These are phyloP conservation scores for Penaeus japonicus DNA, from an alignment of 1,140 invertebrate species.

Conservation along the genomic window DNA sequence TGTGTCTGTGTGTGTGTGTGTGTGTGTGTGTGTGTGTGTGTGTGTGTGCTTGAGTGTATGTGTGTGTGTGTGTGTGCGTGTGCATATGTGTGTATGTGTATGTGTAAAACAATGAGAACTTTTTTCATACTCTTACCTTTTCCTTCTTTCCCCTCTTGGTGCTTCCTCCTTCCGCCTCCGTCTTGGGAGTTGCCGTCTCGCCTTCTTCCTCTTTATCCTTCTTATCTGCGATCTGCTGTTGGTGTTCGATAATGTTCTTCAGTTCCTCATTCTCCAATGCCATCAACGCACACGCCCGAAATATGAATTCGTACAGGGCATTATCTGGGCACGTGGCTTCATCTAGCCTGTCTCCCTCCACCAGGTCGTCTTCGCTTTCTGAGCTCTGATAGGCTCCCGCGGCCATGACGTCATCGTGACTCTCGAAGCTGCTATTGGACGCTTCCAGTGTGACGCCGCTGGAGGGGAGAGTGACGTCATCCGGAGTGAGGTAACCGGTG, in stretches of 20 bases:
- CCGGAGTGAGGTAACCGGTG: constrained; percentile 14
- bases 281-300: constrained; percentile 55
- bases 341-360: constrained; percentile 3
- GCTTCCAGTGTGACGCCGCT: constrained; percentile 30
- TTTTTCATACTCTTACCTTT: no score
- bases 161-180: no score
- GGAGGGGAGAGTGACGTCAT: neutral
- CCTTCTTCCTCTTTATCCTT: neutral
- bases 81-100: no score
- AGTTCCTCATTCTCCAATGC: constrained; percentile 57
- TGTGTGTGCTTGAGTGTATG: no score
- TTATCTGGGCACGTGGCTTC: constrained; percentile 40
- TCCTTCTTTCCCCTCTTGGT: no score
- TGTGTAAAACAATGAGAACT: no score
- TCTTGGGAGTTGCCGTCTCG: neutral
- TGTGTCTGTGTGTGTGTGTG: no score
- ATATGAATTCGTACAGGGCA: constrained; percentile 55
- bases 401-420: constrained; percentile 32
- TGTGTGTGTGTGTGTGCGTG: no score
- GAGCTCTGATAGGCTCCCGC: constrained; percentile 37
- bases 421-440: constrained; percentile 46
- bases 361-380: constrained; percentile 42
- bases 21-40: no score
- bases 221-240: constrained; percentile 22
- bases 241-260: constrained; percentile 42